Evolutionary conservation across 2,888 invertebrate genomes (phyloP).

Genomic region (Meteorus cinctellus): DNA sequence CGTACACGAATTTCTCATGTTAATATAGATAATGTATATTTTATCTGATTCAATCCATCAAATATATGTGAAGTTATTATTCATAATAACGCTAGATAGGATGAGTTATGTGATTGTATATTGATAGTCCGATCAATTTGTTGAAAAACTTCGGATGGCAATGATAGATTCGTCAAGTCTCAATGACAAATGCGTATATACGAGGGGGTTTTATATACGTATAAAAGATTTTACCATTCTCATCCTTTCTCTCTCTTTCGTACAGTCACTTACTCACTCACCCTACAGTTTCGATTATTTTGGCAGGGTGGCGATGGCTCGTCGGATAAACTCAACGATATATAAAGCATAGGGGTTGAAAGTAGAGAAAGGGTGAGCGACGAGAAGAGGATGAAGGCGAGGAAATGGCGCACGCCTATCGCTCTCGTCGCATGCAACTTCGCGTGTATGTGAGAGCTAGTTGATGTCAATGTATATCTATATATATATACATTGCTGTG

Average conservation of each 20-base stretch:
- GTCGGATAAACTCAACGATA: constrained; percentile 34
- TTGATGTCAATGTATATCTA: neutral
- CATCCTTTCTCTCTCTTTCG: neutral
- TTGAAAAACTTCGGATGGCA: constrained; percentile 4
- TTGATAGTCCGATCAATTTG: neutral
- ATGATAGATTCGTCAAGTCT: constrained; percentile 28
- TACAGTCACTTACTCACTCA: constrained; percentile 1
- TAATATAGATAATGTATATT: too few relatives aligned
- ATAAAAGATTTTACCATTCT: neutral
- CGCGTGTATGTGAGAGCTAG: constrained; percentile 38
- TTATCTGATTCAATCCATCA: too few relatives aligned
- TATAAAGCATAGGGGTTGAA: constrained; percentile 1
- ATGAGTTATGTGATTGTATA: neutral
- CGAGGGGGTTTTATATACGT: constrained; percentile 17
- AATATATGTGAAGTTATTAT: too few relatives aligned
- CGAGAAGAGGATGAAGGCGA: constrained; percentile 17
- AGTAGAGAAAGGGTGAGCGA: neutral
- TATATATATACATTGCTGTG: neutral
- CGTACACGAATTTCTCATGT: too few relatives aligned
- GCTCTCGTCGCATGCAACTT: constrained; percentile 44
- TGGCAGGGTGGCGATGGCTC: constrained; percentile 33
- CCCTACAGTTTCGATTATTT: constrained; percentile 37
- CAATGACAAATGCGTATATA: constrained; percentile 34
- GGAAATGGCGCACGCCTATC: constrained; percentile 43
- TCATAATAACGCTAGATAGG: too few relatives aligned